phyloP scores from a whole-genome alignment of 2,797 vertebrate genomes.

The Margarornis squamiger region DNA sequence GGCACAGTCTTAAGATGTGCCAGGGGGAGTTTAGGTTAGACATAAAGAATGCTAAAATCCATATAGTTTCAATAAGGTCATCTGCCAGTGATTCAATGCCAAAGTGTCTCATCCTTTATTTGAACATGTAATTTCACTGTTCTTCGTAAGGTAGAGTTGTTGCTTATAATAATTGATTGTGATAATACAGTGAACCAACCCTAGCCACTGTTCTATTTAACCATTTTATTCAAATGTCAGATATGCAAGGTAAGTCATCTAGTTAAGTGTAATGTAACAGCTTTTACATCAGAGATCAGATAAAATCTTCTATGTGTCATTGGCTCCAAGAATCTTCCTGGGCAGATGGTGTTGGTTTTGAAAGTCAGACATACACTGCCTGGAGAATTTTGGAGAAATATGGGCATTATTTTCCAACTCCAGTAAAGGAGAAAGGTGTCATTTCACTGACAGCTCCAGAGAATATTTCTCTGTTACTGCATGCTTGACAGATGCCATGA shows the following conservation, averaged over 20 bases:
- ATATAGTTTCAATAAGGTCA: not conserved
- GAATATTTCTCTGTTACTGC: conserved; percentile 66
- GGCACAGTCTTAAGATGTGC: no score
- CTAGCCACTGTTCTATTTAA: not conserved
- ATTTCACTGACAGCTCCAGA: conserved; percentile 67
- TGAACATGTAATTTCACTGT: not conserved
- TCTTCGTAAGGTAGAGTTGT: not conserved
- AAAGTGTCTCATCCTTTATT: not conserved
- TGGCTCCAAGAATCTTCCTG: conserved; percentile 48
- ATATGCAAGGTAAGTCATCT: conserved; percentile 20
- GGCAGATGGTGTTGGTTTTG: conserved; percentile 73
- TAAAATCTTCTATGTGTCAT: conserved; percentile 67
- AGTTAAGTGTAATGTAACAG: conserved; percentile 54
- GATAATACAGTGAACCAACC: not conserved
- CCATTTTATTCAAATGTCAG: not conserved
- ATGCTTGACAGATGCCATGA: conserved; percentile 78
- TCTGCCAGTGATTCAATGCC: not conserved
- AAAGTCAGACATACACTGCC: conserved; percentile 66
- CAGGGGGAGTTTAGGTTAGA: no score
- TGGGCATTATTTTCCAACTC: conserved; percentile 69
- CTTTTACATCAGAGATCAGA: conserved; percentile 64
- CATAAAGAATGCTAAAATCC: not conserved
- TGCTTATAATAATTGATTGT: conserved; percentile 6
- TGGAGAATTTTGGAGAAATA: conserved; percentile 73
- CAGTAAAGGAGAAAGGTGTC: conserved; percentile 75